Conservation (phyloP, 2,113 vertebrate species). For the Rhea americana region DNA sequence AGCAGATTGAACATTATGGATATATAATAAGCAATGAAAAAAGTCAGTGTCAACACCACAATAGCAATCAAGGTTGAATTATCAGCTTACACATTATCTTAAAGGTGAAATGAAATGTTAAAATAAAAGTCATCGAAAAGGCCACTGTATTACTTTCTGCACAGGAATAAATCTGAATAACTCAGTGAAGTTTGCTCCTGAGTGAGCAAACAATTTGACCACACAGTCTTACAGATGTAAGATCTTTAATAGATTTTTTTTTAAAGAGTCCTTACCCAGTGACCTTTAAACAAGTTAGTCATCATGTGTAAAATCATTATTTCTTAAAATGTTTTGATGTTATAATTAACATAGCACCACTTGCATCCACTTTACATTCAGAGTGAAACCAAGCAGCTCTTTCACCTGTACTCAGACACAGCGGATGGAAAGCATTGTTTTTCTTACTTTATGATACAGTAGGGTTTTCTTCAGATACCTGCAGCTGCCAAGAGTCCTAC, state of each 20-base stretch:
- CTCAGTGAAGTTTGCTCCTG: rapidly evolving
- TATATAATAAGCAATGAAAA: neutral
- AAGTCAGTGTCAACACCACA: neutral
- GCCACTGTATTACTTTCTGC: neutral
- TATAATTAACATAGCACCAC: neutral
- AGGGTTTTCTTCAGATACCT: neutral
- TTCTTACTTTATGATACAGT: neutral
- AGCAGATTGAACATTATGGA: neutral
- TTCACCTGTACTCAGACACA: neutral
- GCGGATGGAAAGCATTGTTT: rapidly evolving
- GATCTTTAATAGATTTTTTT: conserved; percentile 26
- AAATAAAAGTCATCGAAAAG: neutral
- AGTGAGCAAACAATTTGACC: conserved; percentile 10
- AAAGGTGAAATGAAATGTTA: conserved; percentile 17
- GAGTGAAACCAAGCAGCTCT: neutral
- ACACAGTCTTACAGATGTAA: neutral
- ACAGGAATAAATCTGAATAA: neutral
- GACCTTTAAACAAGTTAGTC: conserved; percentile 38
- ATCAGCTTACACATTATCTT: neutral
- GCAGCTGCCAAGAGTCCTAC: neutral
- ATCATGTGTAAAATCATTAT: conserved; percentile 33
- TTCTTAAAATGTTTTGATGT: conserved; percentile 51
- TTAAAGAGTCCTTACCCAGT: neutral
- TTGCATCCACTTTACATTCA: neutral
- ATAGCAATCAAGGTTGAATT: neutral